Percentiles rank a stretch among this genome's conserved stretches.
Evolutionary conservation across 2,888 invertebrate genomes (phyloP).

Genomic region (Fragum sueziense): DNA sequence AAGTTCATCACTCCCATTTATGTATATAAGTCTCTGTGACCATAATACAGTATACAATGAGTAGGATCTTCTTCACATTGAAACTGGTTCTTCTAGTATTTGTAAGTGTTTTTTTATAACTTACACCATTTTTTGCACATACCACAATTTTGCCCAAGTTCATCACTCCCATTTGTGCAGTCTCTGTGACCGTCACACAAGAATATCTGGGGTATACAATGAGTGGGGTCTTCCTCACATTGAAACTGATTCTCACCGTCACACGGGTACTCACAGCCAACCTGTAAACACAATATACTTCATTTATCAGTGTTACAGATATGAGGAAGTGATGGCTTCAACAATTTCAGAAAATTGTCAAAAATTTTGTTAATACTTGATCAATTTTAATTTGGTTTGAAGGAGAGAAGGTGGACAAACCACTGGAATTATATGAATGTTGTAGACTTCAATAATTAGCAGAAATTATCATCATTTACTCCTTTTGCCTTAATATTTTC

Average conservation of each 20-base stretch:
- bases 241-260: constrained; percentile 73
- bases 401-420: too few relatives aligned
- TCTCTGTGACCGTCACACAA: constrained; percentile 86
- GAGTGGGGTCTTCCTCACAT: constrained; percentile 46
- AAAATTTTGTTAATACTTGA: too few relatives aligned
- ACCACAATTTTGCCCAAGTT: constrained; percentile 60
- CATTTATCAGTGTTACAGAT: too few relatives aligned
- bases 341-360: neutral
- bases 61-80: constrained; percentile 52
- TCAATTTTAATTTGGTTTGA: too few relatives aligned
- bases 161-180: constrained; percentile 84
- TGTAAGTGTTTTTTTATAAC: too few relatives aligned
- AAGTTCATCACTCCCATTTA: constrained; percentile 82
- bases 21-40: constrained; percentile 86
- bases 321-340: too few relatives aligned
- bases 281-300: constrained; percentile 60
- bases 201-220: constrained; percentile 52
- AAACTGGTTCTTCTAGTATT: constrained; percentile 74
- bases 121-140: too few relatives aligned
- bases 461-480: too few relatives aligned
- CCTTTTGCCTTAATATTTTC: too few relatives aligned
- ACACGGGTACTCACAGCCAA: constrained; percentile 67
- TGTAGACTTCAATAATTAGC: too few relatives aligned
- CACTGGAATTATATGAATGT: too few relatives aligned
- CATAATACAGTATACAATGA: constrained; percentile 83